A percentile compares a stretch with the other conserved stretches of the same genome.
Evolutionary conservation across 2,888 invertebrate species (phyloP).

Genomic region (Pherbina coryleti): DNA sequence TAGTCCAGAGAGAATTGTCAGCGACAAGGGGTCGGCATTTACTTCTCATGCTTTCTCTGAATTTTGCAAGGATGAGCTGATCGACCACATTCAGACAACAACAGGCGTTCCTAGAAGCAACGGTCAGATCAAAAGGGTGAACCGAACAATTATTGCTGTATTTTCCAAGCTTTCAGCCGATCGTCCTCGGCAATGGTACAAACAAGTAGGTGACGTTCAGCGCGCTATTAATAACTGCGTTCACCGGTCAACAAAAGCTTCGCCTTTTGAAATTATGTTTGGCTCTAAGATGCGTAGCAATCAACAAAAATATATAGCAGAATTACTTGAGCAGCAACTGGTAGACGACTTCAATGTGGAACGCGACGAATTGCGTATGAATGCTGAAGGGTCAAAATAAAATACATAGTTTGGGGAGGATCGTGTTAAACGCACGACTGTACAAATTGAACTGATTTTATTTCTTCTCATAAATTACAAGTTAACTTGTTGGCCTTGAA

Average conservation of each 20-base stretch:
- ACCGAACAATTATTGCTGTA: not conserved
- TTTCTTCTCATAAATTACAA: too few relatives aligned
- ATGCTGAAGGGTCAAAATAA: too few relatives aligned
- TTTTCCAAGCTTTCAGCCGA: not conserved
- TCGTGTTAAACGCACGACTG: too few relatives aligned
- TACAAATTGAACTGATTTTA: too few relatives aligned
- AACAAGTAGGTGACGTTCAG: not conserved
- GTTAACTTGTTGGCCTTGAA: too few relatives aligned
- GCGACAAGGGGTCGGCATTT: conserved; percentile 33
- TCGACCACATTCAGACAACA: conserved; percentile 29
- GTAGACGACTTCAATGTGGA: not conserved
- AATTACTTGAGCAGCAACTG: not conserved
- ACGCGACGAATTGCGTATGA: not conserved
- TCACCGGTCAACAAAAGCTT: not conserved
- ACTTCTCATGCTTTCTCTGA: too few relatives aligned
- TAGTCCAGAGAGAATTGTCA: conserved; percentile 28
- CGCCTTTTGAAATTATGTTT: not conserved
- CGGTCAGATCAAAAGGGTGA: not conserved
- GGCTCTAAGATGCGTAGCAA: not conserved
- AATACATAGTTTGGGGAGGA: too few relatives aligned
- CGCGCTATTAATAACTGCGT: not conserved
- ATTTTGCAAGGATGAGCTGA: not conserved
- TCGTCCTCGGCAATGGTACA: not conserved
- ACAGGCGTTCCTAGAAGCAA: conserved; percentile 23
- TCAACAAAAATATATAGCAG: not conserved